Evolutionary conservation across 92 coral and sea anemone genomes (phyloP).

Genomic region (Plumapathes pennacea): DNA sequence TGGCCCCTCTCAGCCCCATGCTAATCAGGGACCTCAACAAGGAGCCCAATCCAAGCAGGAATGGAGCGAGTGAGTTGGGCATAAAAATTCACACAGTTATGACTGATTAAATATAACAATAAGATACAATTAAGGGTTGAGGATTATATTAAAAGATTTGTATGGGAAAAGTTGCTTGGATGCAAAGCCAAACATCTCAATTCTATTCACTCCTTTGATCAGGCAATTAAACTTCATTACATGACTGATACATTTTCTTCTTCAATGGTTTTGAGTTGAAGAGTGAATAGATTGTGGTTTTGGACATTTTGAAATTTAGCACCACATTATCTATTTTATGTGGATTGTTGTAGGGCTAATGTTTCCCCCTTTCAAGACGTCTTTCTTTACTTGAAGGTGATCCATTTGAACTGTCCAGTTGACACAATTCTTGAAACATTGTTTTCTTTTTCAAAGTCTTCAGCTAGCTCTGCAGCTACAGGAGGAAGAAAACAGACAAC

Average conservation of each 20-base stretch:
- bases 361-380: background rate
- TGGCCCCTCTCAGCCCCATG: constrained; percentile 11
- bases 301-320: too few relatives aligned
- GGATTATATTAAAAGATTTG: too few relatives aligned
- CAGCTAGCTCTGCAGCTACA: constrained; percentile 91
- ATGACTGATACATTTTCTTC: too few relatives aligned
- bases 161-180: too few relatives aligned
- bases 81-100: too few relatives aligned
- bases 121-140: too few relatives aligned
- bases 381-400: background rate
- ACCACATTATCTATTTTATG: background rate
- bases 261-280: too few relatives aligned
- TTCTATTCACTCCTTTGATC: too few relatives aligned
- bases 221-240: too few relatives aligned
- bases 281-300: too few relatives aligned
- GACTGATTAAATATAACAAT: too few relatives aligned
- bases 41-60: constrained; percentile 53
- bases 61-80: constrained; percentile 85
- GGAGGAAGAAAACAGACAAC: constrained; percentile 75
- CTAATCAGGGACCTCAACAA: constrained; percentile 21
- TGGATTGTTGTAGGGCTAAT: background rate
- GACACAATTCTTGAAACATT: background rate
- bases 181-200: too few relatives aligned
- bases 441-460: constrained; percentile 31
- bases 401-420: background rate